Conservation (phyloP, 2,113 vertebrate species). For the Pelecanus crispus region DNA sequence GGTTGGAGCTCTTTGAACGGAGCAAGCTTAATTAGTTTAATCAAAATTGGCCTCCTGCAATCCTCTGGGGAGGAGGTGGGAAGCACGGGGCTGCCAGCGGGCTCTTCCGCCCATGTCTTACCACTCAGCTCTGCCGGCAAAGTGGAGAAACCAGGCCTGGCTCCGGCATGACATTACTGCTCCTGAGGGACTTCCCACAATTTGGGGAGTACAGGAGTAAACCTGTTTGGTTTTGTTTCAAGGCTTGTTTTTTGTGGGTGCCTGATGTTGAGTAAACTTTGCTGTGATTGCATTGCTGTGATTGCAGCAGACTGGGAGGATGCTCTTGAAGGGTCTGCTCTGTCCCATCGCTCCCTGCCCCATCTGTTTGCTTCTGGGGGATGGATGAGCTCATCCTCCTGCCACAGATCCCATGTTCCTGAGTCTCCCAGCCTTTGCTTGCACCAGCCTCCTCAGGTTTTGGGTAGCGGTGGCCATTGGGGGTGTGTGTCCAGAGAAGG, state of each 20-base stretch:
- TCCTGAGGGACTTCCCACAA: not conserved
- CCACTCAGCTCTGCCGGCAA: not conserved
- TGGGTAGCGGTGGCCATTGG: not conserved
- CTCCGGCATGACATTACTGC: rapidly evolving
- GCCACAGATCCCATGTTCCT: not conserved
- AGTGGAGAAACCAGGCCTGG: not conserved
- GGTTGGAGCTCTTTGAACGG: not conserved
- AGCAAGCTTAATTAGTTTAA: constrained; percentile 46
- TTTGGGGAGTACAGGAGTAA: not conserved
- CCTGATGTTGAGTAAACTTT: not conserved
- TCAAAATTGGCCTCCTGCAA: constrained; percentile 33
- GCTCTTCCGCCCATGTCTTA: not conserved
- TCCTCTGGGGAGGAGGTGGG: constrained; percentile 14
- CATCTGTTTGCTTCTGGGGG: not conserved
- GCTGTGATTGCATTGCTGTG: not conserved
- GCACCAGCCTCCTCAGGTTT: not conserved
- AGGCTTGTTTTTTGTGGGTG: not conserved
- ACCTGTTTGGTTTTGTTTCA: not conserved
- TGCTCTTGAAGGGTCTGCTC: not conserved
- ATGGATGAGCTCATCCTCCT: not conserved
- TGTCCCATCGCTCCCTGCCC: not conserved
- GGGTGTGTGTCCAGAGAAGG: rapidly evolving
- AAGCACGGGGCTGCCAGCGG: not conserved
- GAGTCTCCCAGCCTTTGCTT: not conserved
- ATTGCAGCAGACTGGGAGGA: not conserved